Evolutionary conservation across 2,113 vertebrate species (phyloP), one percentile per base, ranked within the genome.

Genomic region (Ictalurus furcatus): DNA sequence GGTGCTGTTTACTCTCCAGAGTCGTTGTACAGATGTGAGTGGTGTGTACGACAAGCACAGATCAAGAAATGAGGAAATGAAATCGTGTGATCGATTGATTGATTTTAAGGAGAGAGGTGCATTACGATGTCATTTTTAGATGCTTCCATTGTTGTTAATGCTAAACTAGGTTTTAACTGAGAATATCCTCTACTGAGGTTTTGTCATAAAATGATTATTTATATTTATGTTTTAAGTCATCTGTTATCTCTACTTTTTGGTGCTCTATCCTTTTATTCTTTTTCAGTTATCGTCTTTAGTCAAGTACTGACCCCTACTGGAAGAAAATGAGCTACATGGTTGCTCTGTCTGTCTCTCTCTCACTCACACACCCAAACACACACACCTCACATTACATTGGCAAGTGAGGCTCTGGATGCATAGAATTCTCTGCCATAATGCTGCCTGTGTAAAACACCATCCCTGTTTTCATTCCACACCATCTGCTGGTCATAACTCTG

Each of bases 261-360:
- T 21, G 21, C n/a, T 14, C 8, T 61, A 7, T 21, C 14, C 1
- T 44, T 17, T n/a, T 19, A 19, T 65, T 37, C 19, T 48, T 61
- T 78, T 58, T 87, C 56, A 16, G 2, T 34, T 84, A 28, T 16
- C 40, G 11, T 78, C 67, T 86, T n/a, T 83, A 83, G 73, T 86
- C 40, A 52, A n/a, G 44, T 30, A 88, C 83, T 91, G 90, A 79
- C 90, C 83, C 78, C 90, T 91, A 69, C 80, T 88, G 90, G 88
- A 88, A 25, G 48, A 69, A 30, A 56, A 37, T 63, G 37, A 79
- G 44, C n/a, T 34, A 3, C 37, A 48, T 65, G 34, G 4, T 52
- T 34, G 25, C 6, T 1, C 28, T 56, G 14, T 56, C 28, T 80
- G 4, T 56, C 6, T 54, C 14, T 54, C 14, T 54, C 13, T 79